Evolutionary conservation across 2,797 vertebrate genomes (phyloP).

Genomic region (Syngnathus rostellatus): DNA sequence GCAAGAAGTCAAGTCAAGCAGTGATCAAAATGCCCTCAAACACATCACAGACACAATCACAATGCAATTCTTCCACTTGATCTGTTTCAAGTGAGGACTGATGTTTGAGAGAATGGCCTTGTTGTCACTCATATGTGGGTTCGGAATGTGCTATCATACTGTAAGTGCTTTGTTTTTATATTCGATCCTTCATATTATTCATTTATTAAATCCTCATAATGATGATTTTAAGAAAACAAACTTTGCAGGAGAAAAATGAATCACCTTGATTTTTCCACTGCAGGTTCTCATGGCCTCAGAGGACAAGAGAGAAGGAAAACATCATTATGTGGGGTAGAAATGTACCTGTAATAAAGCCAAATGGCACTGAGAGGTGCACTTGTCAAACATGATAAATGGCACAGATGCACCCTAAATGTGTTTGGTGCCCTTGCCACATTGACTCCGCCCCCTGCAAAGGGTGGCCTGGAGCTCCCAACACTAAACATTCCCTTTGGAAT

Average conservation of each 20-base stretch:
- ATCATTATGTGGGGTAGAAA: constrained; percentile 69
- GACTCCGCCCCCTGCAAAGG: constrained; percentile 52
- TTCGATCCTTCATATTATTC: constrained; percentile 11
- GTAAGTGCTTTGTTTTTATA: background rate
- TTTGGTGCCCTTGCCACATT: constrained; percentile 67
- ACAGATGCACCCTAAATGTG: constrained; percentile 60
- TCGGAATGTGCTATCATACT: background rate
- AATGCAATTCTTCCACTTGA: background rate
- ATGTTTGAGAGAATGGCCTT: background rate
- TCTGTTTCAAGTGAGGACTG: background rate
- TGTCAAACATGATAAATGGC: constrained; percentile 73
- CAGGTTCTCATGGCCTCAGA: constrained; percentile 64
- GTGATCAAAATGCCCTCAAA: background rate
- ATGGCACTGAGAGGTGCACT: constrained; percentile 63
- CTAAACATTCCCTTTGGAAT: constrained; percentile 32
- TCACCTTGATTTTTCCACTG: constrained; percentile 65
- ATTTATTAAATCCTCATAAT: constrained; percentile 36
- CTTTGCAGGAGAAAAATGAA: constrained; percentile 30
- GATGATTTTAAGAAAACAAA: constrained; percentile 41
- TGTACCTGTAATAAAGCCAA: constrained; percentile 72
- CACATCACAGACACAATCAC: background rate
- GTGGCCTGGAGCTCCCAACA: constrained; percentile 47
- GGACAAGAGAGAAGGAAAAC: constrained; percentile 65
- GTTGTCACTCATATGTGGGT: background rate
- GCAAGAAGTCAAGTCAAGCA: background rate